Evolutionary conservation across 2,888 invertebrate species (phyloP), one percentile per base, ranked within the genome.

Genomic region (Lapara coniferarum): DNA sequence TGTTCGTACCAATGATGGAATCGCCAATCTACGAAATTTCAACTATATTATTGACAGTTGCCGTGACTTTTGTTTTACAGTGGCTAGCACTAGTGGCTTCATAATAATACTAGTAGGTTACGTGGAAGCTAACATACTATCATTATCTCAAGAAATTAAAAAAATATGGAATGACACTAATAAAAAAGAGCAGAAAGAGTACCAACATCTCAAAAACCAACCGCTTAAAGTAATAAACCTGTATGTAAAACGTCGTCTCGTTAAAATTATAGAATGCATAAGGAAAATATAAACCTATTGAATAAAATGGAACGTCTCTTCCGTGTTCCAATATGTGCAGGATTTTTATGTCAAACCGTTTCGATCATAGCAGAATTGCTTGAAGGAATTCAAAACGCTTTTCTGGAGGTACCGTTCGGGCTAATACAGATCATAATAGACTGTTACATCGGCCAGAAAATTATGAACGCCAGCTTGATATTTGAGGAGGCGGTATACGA

Each of bases 21-120:
- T 76, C 86, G 6, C 89, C 90, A 2, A 86, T 89, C 74, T 90
- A 82, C 66, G 83, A 88, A 73, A 79, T 88, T 59, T 77, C 84
- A 0, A 81, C 79, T n/a, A 16, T 74, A 0, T 14, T 85, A 0
- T 77, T 76, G 57, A 6, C 70, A 0, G 58, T 74, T 0, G 81
- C 78, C 0, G 75, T 79, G 0, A 71, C 74, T n/a, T 83, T 83
- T 53, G 79, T 81, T 0, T 88, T 84, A 70, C 79, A 0, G 78
- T 85, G 3, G 82, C 87, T 3, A 85, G 79, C 68, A 78, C 87
- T 19, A 82, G 83, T 0, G 81, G 81, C 2, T 79, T 89, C 46
- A 75, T 87, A 3, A 84, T 90, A 16, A 74, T 86, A 30, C 70
- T 85, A 19, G 75, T 78, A 1, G 90, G 90, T 0, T 89, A 87